Base-by-base conservation (phyloP, 2,797 vertebrate genomes). In the Poeciliopsis paucimaculata region DNA sequence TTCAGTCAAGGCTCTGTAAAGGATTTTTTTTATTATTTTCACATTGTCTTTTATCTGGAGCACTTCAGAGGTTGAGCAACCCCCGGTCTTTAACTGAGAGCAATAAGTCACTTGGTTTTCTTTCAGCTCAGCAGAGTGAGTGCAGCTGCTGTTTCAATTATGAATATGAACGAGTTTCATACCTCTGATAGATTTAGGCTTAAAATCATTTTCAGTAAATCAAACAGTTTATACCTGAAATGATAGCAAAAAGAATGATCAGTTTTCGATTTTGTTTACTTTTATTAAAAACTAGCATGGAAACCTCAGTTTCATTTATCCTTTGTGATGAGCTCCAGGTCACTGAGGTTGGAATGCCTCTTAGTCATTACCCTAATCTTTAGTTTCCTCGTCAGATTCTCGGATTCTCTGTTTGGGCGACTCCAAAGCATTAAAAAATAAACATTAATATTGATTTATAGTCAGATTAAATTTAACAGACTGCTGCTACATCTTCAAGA, bases 161-260 rank as follows among this genome's bases (percentile, higher is more conserved):
- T 16, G 75, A 79, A 83, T 88, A 81, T 39, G 70, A 26, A 70
- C 4, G n/a, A 5, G 2, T 18, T 34, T 34, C 2, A 34, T 34
- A 62, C 28, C 57, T 7, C 13, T 15, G 28, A 13, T 31, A 31
- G 28, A 60, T 60, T 16, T 62, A 34, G 57, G 57, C 28, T 34
- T 62, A 34, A 62, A 18, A 18, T 62, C 1, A 8, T 62, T 62
- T 34, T 34, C 15, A 34, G 7, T 62, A 4, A 39, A 39, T 4
- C 34, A 39, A 39, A 3, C 39, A 20, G 3, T 66, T 39, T 11
- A 11, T 70, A 23, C 26, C 20, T 70, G 84, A 83, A 85, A 87
- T 88, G 87, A 88, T 80, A 77, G 8, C 8, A 39, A 66, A 53
- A 84, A 86, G 86, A 83, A 83, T 41, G 39, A 8, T 41, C 39